A percentile compares a stretch with the other conserved stretches of the same genome.
Evolutionary conservation across 1,140 invertebrate genomes (phyloP).

Genomic region (Drosophila carrolli): DNA sequence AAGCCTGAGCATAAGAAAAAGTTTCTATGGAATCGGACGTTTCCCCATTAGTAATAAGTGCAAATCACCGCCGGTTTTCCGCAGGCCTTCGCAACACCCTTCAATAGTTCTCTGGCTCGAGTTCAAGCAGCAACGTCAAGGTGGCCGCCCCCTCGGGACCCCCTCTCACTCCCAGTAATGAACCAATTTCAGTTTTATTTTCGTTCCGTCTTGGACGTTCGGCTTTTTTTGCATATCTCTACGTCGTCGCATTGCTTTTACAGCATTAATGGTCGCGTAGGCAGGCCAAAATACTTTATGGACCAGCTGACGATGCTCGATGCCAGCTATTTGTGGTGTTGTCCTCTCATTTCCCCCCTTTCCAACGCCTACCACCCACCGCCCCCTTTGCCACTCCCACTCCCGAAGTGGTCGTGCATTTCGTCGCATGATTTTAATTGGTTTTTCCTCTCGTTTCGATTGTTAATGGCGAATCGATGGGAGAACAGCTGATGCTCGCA

Average conservation of each 20-base stretch:
- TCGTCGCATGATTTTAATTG: conserved; percentile 76
- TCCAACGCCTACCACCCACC: neutral
- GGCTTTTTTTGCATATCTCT: conserved; percentile 54
- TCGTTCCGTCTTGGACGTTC: conserved; percentile 45
- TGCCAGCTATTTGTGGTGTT: conserved; percentile 40
- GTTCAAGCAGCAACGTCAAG: conserved; percentile 81
- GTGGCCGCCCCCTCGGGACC: conserved; percentile 45
- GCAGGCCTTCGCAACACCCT: conserved; percentile 69
- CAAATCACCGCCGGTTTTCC: conserved; percentile 34
- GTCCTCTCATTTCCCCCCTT: conserved; percentile 7
- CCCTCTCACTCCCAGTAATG: conserved; percentile 58
- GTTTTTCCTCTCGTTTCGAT: conserved; percentile 54
- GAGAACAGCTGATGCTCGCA: conserved; percentile 56
- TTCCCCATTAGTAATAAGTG: conserved; percentile 41
- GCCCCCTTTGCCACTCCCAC: conserved; percentile 2
- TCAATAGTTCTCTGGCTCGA: conserved; percentile 75
- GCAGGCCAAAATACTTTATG: conserved; percentile 61
- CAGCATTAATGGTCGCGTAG: conserved; percentile 64
- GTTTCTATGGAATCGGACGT: conserved; percentile 27
- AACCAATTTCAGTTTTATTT: conserved; percentile 78
- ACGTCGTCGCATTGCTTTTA: conserved; percentile 46
- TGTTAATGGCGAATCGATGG: conserved; percentile 66
- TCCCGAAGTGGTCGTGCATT: conserved; percentile 58
- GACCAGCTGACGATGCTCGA: conserved; percentile 57
- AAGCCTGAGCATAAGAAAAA: conserved; percentile 15